These are phyloP conservation scores for Bugula neritina DNA, from an alignment of 2,888 invertebrate species.

Conservation along the genomic window DNA sequence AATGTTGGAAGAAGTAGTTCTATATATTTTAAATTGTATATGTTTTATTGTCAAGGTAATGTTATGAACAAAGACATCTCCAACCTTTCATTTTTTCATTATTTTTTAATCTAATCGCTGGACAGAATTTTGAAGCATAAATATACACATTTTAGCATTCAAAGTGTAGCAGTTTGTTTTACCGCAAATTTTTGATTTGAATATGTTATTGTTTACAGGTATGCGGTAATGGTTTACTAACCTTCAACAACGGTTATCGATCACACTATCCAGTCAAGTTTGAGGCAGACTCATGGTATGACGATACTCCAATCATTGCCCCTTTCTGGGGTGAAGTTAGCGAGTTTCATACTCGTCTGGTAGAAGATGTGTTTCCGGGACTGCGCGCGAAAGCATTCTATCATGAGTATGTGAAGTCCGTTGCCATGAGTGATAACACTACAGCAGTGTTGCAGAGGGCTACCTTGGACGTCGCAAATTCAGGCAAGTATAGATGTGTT, in stretches of 20 bases:
- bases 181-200: background rate
- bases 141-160: too few species aligned
- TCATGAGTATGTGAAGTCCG: background rate
- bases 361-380: background rate
- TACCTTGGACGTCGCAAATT: background rate
- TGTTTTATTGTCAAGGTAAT: too few species aligned
- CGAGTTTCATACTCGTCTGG: background rate
- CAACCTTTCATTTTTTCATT: too few species aligned
- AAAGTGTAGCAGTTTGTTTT: too few species aligned
- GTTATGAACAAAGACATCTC: too few species aligned
- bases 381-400: background rate
- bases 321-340: background rate
- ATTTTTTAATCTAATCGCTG: too few species aligned
- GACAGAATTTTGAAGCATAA: too few species aligned
- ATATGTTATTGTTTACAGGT: background rate
- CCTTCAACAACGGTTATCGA: background rate
- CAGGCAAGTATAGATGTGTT: too few species aligned
- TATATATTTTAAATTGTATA: too few species aligned
- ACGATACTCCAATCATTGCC: background rate
- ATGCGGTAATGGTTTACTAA: constrained; percentile 1
- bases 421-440: background rate
- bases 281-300: constrained; percentile 13
- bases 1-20: too few species aligned
- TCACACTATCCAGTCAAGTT: background rate
- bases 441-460: background rate